Evolutionary conservation across 2,797 vertebrate species (phyloP), one percentile per base, ranked within the genome.

Genomic region (Steatocranus sp.): DNA sequence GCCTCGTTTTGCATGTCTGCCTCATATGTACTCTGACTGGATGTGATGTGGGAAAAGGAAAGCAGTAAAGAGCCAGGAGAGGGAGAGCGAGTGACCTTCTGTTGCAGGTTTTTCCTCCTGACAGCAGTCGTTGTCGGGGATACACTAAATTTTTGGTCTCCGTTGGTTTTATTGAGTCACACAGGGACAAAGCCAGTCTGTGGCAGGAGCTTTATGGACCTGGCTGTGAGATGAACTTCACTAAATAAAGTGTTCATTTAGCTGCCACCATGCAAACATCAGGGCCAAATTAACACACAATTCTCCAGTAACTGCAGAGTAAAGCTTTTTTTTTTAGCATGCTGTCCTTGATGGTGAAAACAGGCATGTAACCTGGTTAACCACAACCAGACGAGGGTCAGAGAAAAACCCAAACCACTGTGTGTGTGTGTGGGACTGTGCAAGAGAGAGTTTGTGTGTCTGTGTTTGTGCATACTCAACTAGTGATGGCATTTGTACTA

Each of bases 221-320:
- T 2, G 32, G 70, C 84, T 87, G 88, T 88, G 83, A 84, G 51
- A 76, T 32, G 8, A 83, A 85, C 81, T 92, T 91, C 92, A 93
- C 86, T 92, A 91, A 88, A 84, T 86, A 53, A 91, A 90, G 81
- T 85, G 86, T 93, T 89, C 87, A 82, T 76, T 79, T 85, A 86
- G 86, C 88, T 49, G 83, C 49, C 8, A n/a, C 49, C 32, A 75
- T 75, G 61, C 61, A 18, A 53, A 81, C 76, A 50, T 63, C 77
- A 81, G 78, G 36, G 66, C 27, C 73, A 84, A 83, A 84, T 82
- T 53, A 86, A 88, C 78, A 88, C 78, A 80, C 43, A 34, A 43
- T 66, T 66, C 20, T 66, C n/a, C 54, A 46, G 5, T 75, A 20
- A 75, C 36, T 41, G 17, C 73, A 1, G 5, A 54, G 46, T 20